A percentile compares a stretch with the other conserved stretches of the same genome.
These are phyloP conservation scores for Autographa gamma DNA, from an alignment of 2,888 invertebrate genomes.

Conservation along the genomic window DNA sequence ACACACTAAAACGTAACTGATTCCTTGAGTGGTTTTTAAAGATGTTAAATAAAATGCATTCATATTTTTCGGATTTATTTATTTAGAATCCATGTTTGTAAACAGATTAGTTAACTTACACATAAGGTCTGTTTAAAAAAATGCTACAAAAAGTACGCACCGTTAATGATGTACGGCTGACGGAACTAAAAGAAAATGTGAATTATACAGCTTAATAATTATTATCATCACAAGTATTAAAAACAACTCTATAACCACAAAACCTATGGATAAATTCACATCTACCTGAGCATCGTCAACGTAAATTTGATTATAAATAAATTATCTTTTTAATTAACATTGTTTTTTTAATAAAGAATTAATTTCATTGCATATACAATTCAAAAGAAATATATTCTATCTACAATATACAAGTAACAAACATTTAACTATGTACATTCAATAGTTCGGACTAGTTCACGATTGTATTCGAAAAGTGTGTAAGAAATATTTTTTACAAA, in stretches of 20 bases:
- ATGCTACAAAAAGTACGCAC: conserved; percentile 83
- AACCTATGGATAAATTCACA: conserved; percentile 69
- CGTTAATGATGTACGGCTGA: conserved; percentile 79
- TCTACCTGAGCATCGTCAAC: conserved; percentile 82
- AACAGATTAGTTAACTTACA: conserved; percentile 87
- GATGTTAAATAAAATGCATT: conserved; percentile 19
- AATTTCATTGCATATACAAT: conserved; percentile 84
- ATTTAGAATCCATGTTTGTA: conserved; percentile 88
- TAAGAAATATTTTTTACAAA: conserved; percentile 78
- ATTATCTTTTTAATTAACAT: conserved; percentile 79
- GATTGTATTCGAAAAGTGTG: conserved; percentile 81
- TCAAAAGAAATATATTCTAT: conserved; percentile 88
- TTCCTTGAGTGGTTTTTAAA: background rate
- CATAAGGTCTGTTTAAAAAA: conserved; percentile 84
- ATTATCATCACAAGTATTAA: conserved; percentile 76
- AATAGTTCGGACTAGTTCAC: conserved; percentile 87
- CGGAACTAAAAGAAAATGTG: conserved; percentile 70
- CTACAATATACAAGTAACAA: conserved; percentile 89
- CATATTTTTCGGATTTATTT: conserved; percentile 82
- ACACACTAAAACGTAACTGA: no score
- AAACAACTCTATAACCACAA: conserved; percentile 68
- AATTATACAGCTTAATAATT: conserved; percentile 75
- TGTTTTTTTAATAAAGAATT: conserved; percentile 80
- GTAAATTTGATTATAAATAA: conserved; percentile 81
- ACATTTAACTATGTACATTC: conserved; percentile 88